Percentiles rank a stretch among this genome's conserved stretches.
Evolutionary conservation across 2,888 invertebrate genomes (phyloP).

Genomic region (Tenthredo livida): DNA sequence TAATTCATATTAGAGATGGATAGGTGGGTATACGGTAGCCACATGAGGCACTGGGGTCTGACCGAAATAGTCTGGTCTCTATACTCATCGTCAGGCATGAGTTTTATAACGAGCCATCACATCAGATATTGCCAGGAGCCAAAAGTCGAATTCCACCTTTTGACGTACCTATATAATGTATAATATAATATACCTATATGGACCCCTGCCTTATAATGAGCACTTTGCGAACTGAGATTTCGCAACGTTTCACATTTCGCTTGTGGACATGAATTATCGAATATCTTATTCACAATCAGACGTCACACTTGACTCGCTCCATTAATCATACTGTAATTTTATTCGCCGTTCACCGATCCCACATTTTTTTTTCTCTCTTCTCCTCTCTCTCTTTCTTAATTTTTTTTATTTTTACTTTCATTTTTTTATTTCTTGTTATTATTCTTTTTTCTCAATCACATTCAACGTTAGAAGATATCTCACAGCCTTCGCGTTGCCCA

Average conservation of each 20-base stretch:
- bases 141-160: neutral
- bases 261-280: constrained; percentile 15
- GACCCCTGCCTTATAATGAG: neutral
- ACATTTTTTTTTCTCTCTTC: neutral
- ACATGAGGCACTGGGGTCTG: neutral
- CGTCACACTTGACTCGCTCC: constrained; percentile 40
- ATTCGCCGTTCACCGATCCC: constrained; percentile 37
- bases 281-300: constrained; percentile 39
- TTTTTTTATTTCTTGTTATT: too few species aligned
- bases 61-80: neutral
- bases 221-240: constrained; percentile 14
- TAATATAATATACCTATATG: neutral
- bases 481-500: constrained; percentile 18
- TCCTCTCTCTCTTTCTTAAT: too few species aligned
- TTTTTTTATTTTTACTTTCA: neutral
- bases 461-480: constrained; percentile 31
- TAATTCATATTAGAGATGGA: constrained; percentile 8
- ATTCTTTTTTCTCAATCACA: neutral
- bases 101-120: neutral
- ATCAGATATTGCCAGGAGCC: neutral
- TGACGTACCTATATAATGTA: neutral
- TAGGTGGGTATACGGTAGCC: neutral
- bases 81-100: neutral
- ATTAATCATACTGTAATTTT: constrained; percentile 37
- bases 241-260: constrained; percentile 26